These are phyloP conservation scores for Pseudorhiza aurosa DNA, from an alignment of 30 jellyfish, hydroid and myxozoan genomes.

Conservation along the genomic window DNA sequence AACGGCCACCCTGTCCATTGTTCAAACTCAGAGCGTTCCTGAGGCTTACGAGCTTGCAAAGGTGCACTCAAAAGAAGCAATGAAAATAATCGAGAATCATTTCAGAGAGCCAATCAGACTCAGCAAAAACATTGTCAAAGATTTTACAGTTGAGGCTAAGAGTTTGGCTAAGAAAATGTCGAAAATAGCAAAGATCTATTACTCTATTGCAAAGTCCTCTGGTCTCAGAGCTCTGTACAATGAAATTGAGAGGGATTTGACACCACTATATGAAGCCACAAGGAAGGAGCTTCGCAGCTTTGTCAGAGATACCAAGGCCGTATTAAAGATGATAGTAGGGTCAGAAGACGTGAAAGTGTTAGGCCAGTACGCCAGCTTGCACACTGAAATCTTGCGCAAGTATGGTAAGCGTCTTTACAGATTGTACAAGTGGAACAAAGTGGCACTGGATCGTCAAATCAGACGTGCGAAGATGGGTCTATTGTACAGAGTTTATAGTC, in stretches of 20 bases:
- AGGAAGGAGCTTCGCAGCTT: background rate
- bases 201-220: background rate
- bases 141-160: background rate
- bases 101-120: background rate
- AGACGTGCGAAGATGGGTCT: constrained; percentile 61
- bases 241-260: constrained; percentile 20
- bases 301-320: background rate
- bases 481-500: constrained; percentile 2
- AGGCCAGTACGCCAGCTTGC: constrained; percentile 27
- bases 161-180: background rate
- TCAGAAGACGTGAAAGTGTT: constrained; percentile 23
- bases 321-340: background rate
- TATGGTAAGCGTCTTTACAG: constrained; percentile 48
- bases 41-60: constrained; percentile 52
- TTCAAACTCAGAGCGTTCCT: constrained; percentile 39
- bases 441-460: constrained; percentile 48
- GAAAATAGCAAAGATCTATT: constrained; percentile 23
- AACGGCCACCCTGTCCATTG: constrained; percentile 21
- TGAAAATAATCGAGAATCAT: background rate
- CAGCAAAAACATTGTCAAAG: background rate
- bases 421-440: constrained; percentile 49
- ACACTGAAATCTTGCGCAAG: constrained; percentile 37
- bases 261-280: background rate
- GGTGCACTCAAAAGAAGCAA: background rate
- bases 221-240: constrained; percentile 26